Evolutionary conservation across 2,797 vertebrate species (phyloP), one percentile per base, ranked within the genome.

Genomic region (Cyprinodon diabolis): DNA sequence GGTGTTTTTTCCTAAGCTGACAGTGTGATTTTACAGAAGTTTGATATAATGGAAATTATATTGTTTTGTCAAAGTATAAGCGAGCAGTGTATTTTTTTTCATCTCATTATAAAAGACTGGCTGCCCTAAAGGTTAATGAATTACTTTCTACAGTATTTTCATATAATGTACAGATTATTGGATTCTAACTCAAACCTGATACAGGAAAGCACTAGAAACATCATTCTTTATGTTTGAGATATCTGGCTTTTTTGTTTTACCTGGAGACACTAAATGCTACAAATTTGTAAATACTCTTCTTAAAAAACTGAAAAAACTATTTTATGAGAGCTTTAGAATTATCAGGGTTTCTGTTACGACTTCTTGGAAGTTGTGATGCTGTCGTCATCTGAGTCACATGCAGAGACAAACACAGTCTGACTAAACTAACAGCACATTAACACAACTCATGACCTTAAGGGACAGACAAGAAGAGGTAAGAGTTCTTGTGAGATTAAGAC

Each of bases 151-250:
- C 75, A 83, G 76, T 73, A 79, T 81, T 78, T 60, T 70, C n/a
- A 21, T 57, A 81, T 84, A 87, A 87, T 85, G 83, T 80, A 85
- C 90, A 73, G 74, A 56, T 73, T 76, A 72, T 48, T 75, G 45
- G 25, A 69, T 83, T 75, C 70, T 17, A 1, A 74, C 77, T 37
- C 52, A 69, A 51, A 68, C 49, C 35, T 74, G 57, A 35, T 68
- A 60, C 52, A 3, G 47, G 47, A 49, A 45, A 57, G 71, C 21
- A 68, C 25, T 40, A 45, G 63, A 19, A 80, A 43, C 51, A 73
- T 40, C 14, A 66, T 4, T 76, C 67, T 67, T 63, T 60, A 35
- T 71, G 37, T 23, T 14, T 14, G 56, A 57, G 1, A 30, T 37
- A 37, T 60, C 8, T 48, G 6, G 12, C 1, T 60, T 30, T 60